These are phyloP conservation scores for Dinoponera quadriceps DNA, from an alignment of 1,140 invertebrate species.

Conservation along the genomic window DNA sequence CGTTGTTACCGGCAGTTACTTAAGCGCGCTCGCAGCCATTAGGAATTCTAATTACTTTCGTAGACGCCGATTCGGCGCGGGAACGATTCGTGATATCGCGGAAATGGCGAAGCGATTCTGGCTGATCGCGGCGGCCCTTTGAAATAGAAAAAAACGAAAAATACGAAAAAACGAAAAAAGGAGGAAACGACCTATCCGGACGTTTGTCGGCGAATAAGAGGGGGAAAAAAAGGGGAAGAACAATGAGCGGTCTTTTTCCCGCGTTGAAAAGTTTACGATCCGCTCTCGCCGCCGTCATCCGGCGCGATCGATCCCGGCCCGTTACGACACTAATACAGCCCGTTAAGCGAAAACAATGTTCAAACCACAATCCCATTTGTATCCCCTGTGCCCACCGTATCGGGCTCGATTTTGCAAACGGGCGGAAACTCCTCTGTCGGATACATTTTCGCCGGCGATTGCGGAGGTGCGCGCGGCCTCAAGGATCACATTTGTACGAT, in stretches of 20 bases:
- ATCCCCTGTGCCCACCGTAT: background rate
- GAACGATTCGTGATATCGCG: conserved; percentile 25
- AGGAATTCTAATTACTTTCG: conserved; percentile 59
- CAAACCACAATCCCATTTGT: background rate
- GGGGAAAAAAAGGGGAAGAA: background rate
- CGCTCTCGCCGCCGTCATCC: background rate
- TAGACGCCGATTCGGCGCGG: conserved; percentile 46
- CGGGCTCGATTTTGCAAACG: conserved; percentile 2
- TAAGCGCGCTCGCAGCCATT: conserved; percentile 56
- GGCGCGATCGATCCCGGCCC: background rate
- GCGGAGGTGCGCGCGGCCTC: background rate
- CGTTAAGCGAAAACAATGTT: background rate
- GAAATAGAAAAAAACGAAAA: background rate
- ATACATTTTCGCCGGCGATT: conserved; percentile 10
- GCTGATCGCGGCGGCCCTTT: background rate
- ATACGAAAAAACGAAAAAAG: too few relatives aligned
- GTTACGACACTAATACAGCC: background rate
- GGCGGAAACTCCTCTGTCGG: background rate
- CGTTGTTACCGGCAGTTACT: conserved; percentile 46
- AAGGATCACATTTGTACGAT: conserved; percentile 24
- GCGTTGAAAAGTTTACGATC: background rate
- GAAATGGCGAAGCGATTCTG: conserved; percentile 5
- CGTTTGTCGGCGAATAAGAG: background rate
- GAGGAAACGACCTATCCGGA: background rate
- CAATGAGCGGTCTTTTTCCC: too few relatives aligned